Evolutionary conservation across 2,113 vertebrate genomes (phyloP).

Genomic region (Anseranas semipalmata): DNA sequence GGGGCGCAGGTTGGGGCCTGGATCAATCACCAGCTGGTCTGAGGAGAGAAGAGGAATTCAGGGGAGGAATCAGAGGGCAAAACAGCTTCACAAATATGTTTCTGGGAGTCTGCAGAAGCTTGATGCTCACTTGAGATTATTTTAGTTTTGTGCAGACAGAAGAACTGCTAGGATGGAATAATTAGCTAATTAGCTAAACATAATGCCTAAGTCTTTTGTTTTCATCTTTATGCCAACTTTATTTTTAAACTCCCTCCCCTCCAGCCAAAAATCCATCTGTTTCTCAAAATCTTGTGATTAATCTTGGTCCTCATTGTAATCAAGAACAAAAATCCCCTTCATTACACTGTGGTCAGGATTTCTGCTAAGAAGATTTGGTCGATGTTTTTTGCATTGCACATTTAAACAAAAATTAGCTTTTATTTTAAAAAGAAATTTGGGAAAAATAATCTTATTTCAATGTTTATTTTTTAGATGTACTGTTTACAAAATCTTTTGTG

Average conservation of each 20-base stretch:
- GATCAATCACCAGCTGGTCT: background rate
- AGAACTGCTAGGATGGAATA: slow-evolving; percentile 15
- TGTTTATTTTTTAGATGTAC: background rate
- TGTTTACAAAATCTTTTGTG: background rate
- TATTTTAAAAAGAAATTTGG: background rate
- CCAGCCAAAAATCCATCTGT: slow-evolving; percentile 50
- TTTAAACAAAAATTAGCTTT: slow-evolving; percentile 18
- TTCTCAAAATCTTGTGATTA: slow-evolving; percentile 41
- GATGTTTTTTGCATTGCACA: background rate
- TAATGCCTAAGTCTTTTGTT: background rate
- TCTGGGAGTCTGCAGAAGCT: slow-evolving; percentile 4
- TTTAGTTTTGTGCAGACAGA: background rate
- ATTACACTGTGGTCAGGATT: background rate
- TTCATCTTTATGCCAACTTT: slow-evolving; percentile 47
- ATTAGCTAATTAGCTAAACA: slow-evolving; percentile 49
- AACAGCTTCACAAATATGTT: background rate
- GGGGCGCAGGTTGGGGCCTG: background rate
- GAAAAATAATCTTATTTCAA: background rate
- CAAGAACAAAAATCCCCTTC: slow-evolving; percentile 45
- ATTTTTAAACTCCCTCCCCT: slow-evolving; percentile 42
- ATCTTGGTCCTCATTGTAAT: slow-evolving; percentile 23
- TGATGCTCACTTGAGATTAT: background rate
- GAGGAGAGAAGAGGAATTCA: background rate
- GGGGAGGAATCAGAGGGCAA: background rate
- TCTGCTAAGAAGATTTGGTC: slow-evolving; percentile 32